A percentile compares a stretch with the other conserved stretches of the same genome.
Evolutionary conservation across 2,888 invertebrate genomes (phyloP).

Genomic region (Stenchaetothrips biformis): DNA sequence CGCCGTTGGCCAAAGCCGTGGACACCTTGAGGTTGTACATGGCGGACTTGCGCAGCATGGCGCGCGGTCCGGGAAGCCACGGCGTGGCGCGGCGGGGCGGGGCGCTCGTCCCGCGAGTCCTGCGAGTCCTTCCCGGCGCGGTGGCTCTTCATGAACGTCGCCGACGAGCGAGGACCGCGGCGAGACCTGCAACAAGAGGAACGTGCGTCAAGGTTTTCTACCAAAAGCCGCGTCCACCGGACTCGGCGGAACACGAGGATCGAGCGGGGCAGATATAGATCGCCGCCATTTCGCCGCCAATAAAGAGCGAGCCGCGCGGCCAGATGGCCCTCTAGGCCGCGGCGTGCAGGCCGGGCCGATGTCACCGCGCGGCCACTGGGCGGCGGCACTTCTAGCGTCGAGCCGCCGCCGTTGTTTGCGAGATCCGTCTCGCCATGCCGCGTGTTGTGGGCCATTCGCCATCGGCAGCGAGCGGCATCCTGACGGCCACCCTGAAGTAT

Average conservation of each 20-base stretch:
- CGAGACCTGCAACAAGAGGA: background rate
- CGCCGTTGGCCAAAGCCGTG: background rate
- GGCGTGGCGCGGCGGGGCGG: background rate
- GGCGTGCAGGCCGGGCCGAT: background rate
- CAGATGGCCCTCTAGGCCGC: background rate
- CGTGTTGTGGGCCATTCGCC: too few relatives aligned
- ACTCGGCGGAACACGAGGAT: too few relatives aligned
- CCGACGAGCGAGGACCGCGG: background rate
- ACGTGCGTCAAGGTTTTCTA: background rate
- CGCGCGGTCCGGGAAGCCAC: background rate
- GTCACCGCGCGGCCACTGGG: too few relatives aligned
- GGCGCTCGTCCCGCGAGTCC: background rate
- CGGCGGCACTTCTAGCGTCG: too few relatives aligned
- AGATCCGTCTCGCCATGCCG: too few relatives aligned
- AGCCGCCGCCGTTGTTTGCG: too few relatives aligned
- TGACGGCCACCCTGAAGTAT: background rate
- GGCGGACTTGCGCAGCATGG: constrained; percentile 13
- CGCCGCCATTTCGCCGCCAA: background rate
- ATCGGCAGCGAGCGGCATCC: too few relatives aligned
- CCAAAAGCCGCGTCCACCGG: too few relatives aligned
- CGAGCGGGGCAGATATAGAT: too few relatives aligned
- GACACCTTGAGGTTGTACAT: constrained; percentile 24
- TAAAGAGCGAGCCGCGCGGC: background rate
- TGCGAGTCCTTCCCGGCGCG: background rate
- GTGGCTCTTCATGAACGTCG: background rate